A percentile compares a stretch with the other conserved stretches of the same genome.
phyloP scores from a whole-genome alignment of 2,113 vertebrate genomes.

The Motacilla tschutschensis region DNA sequence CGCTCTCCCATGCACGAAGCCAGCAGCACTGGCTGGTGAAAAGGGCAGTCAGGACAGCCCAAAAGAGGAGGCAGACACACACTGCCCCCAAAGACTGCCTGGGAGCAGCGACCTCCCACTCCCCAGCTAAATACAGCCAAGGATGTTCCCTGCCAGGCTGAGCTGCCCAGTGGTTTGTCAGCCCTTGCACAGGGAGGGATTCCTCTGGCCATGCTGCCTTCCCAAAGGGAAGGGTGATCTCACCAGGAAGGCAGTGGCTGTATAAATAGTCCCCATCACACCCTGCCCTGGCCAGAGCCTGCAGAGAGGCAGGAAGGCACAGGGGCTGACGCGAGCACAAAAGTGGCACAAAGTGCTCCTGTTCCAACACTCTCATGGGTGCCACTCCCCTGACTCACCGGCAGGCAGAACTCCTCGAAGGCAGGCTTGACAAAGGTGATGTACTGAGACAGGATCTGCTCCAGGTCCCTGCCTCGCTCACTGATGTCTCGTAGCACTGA shows the following conservation, averaged over 20 bases:
- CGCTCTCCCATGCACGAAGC: neutral
- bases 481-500: slow-evolving; percentile 92
- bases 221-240: neutral
- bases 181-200: neutral
- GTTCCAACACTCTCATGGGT: accelerated
- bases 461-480: slow-evolving; percentile 89
- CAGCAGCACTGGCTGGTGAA: neutral
- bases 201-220: neutral
- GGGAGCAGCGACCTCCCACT: neutral
- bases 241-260: neutral
- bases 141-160: neutral
- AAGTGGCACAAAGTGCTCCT: neutral
- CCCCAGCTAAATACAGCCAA: neutral
- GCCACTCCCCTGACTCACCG: slow-evolving; percentile 76
- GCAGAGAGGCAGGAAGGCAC: neutral
- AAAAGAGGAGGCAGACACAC: neutral
- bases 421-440: slow-evolving; percentile 97
- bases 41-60: neutral
- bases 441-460: slow-evolving; percentile 92
- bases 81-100: neutral
- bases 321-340: neutral
- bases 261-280: neutral
- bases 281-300: neutral
- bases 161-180: neutral
- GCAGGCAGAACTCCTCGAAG: slow-evolving; percentile 97